phyloP scores from a whole-genome alignment of 2,888 invertebrate species.

The Heliconius sara region DNA sequence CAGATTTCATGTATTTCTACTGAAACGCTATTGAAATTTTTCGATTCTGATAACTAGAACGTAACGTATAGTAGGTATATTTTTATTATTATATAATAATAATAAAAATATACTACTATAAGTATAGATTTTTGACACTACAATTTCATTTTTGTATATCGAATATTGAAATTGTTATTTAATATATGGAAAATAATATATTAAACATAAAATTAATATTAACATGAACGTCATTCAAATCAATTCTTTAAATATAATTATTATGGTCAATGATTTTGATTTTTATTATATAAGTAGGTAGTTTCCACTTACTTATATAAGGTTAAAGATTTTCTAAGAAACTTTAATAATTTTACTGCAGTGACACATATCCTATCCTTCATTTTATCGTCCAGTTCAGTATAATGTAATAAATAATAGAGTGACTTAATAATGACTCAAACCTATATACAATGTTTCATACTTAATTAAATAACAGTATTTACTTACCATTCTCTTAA shows the following conservation, averaged over 20 bases:
- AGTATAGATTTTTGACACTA: too few relatives aligned
- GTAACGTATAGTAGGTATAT: background rate
- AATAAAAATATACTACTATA: too few relatives aligned
- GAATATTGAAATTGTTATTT: too few relatives aligned
- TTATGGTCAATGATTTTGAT: too few relatives aligned
- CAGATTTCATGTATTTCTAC: constrained; percentile 4
- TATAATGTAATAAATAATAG: background rate
- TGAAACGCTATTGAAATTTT: background rate
- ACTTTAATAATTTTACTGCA: background rate
- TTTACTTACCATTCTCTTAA: background rate
- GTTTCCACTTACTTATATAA: background rate
- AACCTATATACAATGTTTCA: background rate
- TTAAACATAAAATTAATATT: too few relatives aligned
- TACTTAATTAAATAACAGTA: constrained; percentile 18
- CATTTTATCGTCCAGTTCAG: background rate
- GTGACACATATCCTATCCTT: background rate
- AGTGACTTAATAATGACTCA: background rate
- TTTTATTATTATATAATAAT: too few relatives aligned
- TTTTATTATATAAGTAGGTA: too few relatives aligned
- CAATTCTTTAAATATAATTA: too few relatives aligned
- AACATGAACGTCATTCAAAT: too few relatives aligned
- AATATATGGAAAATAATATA: too few relatives aligned
- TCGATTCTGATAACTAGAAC: background rate
- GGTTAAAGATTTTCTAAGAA: background rate
- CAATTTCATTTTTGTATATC: too few relatives aligned